Percentiles rank a stretch among this genome's conserved stretches.
phyloP scores from a whole-genome alignment of 2,113 vertebrate genomes.

The Erinaceus europaeus region DNA sequence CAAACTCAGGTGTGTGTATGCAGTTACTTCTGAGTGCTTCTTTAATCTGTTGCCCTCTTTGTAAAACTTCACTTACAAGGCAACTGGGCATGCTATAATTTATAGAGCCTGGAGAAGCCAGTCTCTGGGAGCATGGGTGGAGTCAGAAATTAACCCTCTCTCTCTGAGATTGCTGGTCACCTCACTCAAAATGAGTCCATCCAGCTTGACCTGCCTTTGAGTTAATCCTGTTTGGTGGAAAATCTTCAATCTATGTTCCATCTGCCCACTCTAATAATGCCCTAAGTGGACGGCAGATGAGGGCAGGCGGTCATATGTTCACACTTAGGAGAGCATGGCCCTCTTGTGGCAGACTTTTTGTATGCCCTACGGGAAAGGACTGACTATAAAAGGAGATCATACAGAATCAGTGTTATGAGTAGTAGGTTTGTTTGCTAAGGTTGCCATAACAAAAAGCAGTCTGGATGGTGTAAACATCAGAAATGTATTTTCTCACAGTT shows the following conservation, averaged over 20 bases:
- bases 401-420: background rate
- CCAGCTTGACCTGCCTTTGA: background rate
- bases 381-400: rapidly evolving
- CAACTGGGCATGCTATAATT: background rate
- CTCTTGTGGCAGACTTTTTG: conserved; percentile 54
- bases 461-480: background rate
- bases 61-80: background rate
- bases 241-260: background rate
- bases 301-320: background rate
- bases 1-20: background rate
- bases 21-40: background rate
- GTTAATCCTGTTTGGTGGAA: background rate
- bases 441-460: background rate
- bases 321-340: conserved; percentile 29
- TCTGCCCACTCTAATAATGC: background rate
- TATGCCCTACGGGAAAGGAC: background rate
- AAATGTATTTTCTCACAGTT: background rate
- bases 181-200: background rate
- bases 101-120: background rate
- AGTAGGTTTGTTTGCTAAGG: background rate
- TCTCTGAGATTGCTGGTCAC: background rate
- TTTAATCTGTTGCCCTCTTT: background rate
- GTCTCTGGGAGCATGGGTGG: background rate
- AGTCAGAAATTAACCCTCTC: background rate
- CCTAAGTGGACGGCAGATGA: background rate